phyloP scores from a whole-genome alignment of 2,888 invertebrate genomes.

The Biston betularia region DNA sequence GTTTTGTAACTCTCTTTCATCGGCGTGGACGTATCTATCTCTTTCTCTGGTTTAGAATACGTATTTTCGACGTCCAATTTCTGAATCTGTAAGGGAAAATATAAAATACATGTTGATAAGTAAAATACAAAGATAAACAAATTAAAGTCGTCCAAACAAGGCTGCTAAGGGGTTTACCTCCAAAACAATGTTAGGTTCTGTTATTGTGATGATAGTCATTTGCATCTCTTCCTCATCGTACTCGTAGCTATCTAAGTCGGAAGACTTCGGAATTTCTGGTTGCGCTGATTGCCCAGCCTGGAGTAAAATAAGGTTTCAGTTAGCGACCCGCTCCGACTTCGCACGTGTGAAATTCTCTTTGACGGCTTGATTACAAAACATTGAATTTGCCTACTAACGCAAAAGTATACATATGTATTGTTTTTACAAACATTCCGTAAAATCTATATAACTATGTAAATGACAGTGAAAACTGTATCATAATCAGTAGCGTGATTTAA shows the following conservation, averaged over 20 bases:
- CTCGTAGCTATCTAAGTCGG: not conserved
- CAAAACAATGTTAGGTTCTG: conserved; percentile 1
- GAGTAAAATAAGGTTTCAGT: not conserved
- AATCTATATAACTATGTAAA: too few relatives aligned
- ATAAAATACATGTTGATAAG: not conserved
- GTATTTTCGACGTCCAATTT: not conserved
- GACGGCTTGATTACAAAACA: too few relatives aligned
- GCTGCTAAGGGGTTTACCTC: not conserved
- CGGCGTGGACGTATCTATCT: conserved; percentile 15
- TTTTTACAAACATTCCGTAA: too few relatives aligned
- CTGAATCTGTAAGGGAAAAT: conserved; percentile 4
- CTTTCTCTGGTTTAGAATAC: conserved; percentile 4
- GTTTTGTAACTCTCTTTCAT: not conserved
- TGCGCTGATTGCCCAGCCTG: conserved; percentile 3
- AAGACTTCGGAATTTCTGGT: not conserved
- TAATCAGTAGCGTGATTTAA: too few relatives aligned
- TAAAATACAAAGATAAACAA: too few relatives aligned
- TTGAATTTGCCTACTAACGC: too few relatives aligned
- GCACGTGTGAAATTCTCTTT: too few relatives aligned
- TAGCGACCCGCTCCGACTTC: too few relatives aligned
- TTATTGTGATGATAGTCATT: conserved; percentile 6
- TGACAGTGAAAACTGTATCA: too few relatives aligned
- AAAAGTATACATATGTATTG: too few relatives aligned
- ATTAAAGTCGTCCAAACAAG: not conserved
- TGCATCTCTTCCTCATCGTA: conserved; percentile 7